Evolutionary conservation across 2,888 invertebrate species (phyloP), one percentile per base, ranked within the genome.

Genomic region (Drosophila tanythrix): DNA sequence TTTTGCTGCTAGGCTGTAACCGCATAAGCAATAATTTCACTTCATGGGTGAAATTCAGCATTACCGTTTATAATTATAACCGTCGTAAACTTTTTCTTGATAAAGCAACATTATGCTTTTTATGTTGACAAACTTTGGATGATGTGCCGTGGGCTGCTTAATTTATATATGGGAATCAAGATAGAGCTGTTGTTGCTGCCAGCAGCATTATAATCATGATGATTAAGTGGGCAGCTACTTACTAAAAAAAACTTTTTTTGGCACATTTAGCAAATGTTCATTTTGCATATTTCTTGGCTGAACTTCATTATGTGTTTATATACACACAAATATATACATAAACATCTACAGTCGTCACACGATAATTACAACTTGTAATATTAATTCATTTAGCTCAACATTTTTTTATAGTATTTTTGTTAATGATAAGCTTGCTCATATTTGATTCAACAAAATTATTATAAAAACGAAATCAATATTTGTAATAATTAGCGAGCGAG

Each of bases 11-110:
- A 29, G 8, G 56, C 29, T 29, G 70, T 63, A 55, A 36, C 61
- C 57, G 50, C 72, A 76, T 60, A 55, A 29, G 65, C 65, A 62
- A 76, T 69, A 77, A 79, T 90, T 86, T 86, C 87, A 83, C 89
- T 83, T 74, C 68, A 79, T 71, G 70, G 70, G 73, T 83, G 81
- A 86, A 89, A 81, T 79, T 86, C 73, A 76, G 60, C 83, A 78
- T 76, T 61, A 74, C 65, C 67, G 66, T 70, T 82, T 70, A 72
- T 68, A 67, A 70, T 69, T 78, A 65, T 73, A 69, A 65, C 15
- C 61, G 51, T 50, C 48, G 50, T 51, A 65, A 59, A 69, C 29
- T 38, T 59, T 60, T 76, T 46, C 48, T 40, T 53, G 25, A n/a
- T 53, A 27, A 71, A 63, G 56, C 56, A 29, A 53, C 55, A 33